These are phyloP conservation scores for Lithophane semibrunnea DNA, from an alignment of 2,888 invertebrate genomes.

Conservation along the genomic window DNA sequence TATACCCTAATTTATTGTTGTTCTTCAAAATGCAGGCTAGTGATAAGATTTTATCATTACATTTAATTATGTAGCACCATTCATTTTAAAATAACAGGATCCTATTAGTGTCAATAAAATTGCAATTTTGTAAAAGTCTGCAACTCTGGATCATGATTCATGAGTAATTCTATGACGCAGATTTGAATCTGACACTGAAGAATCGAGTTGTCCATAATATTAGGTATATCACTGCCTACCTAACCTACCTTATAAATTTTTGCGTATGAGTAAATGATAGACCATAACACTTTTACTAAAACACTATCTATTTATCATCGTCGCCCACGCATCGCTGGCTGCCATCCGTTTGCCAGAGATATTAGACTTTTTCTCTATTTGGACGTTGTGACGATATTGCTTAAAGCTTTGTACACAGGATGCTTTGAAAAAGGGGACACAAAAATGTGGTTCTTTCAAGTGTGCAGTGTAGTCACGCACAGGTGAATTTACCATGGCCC, in stretches of 20 bases:
- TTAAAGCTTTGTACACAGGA: slow-evolving; percentile 35
- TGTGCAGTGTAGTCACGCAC: slow-evolving; percentile 36
- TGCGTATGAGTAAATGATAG: slow-evolving; percentile 23
- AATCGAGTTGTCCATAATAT: not conserved
- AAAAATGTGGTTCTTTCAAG: slow-evolving; percentile 16
- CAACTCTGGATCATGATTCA: not conserved
- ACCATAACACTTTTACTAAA: slow-evolving; percentile 31
- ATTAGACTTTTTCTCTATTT: slow-evolving; percentile 52
- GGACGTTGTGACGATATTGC: slow-evolving; percentile 3
- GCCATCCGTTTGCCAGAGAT: slow-evolving; percentile 60
- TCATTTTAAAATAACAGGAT: not conserved
- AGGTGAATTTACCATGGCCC: slow-evolving; percentile 34
- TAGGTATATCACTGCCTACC: not conserved
- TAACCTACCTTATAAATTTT: not conserved
- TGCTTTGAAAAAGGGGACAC: slow-evolving; percentile 24
- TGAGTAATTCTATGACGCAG: slow-evolving; percentile 11
- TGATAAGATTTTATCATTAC: slow-evolving; percentile 26
- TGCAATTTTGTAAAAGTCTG: slow-evolving; percentile 16
- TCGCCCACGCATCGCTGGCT: slow-evolving; percentile 44
- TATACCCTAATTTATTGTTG: slow-evolving; percentile 29
- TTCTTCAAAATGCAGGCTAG: slow-evolving; percentile 5
- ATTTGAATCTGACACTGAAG: slow-evolving; percentile 7
- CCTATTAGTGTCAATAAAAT: not conserved
- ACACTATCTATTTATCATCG: slow-evolving; percentile 28
- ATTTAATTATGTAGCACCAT: not conserved